Conservation (phyloP, 2,888 invertebrate species). For the Drosophila aldrichi region DNA sequence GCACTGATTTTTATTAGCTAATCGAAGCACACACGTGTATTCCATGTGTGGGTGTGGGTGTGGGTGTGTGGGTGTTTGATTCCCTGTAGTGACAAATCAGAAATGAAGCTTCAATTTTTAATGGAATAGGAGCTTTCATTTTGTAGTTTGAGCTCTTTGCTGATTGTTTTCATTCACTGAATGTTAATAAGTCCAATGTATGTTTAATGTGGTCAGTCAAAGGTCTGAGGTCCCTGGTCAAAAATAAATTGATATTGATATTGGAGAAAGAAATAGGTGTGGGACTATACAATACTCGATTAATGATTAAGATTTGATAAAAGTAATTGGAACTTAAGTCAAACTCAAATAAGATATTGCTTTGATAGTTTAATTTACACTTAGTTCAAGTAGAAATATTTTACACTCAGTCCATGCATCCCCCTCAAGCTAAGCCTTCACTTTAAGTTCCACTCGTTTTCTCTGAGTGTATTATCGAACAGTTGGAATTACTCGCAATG, state of each 20-base stretch:
- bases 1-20: constrained; percentile 63
- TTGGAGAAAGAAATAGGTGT: background rate
- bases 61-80: background rate
- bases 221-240: background rate
- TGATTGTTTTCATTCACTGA: constrained; percentile 39
- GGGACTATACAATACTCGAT: no score
- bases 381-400: background rate
- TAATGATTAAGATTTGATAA: background rate
- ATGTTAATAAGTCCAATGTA: constrained; percentile 22
- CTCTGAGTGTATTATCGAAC: background rate
- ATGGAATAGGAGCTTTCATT: constrained; percentile 21
- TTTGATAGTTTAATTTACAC: no score
- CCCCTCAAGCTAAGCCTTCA: background rate
- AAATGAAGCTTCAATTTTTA: constrained; percentile 51
- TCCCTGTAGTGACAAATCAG: constrained; percentile 35
- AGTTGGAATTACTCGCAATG: background rate
- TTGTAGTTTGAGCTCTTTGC: constrained; percentile 35
- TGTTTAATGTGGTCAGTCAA: background rate
- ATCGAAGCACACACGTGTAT: constrained; percentile 48
- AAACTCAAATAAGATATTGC: no score
- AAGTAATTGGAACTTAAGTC: background rate
- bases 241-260: background rate
- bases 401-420: background rate
- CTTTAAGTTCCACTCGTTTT: background rate
- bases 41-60: background rate